Base-by-base conservation (phyloP, 1,140 invertebrate genomes). In the Caenorhabditis tropicalis region DNA sequence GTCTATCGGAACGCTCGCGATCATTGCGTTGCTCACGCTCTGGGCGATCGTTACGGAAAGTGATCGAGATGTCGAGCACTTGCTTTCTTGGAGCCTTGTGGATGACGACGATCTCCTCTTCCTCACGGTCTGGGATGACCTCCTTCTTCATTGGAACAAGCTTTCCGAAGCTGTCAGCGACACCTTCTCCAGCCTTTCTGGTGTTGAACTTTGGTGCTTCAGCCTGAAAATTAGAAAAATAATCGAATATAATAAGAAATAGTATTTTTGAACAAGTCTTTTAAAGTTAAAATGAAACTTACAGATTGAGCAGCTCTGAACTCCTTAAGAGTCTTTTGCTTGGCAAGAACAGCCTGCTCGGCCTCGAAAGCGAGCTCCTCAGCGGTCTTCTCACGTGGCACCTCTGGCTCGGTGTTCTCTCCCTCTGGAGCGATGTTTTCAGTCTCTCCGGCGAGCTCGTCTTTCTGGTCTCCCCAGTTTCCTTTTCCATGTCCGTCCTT, bases 401-500 rank as follows among this genome's bases (percentile, higher is more conserved):
- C 84, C 53, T 79, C 79, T 36, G 84, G 82, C 85, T 87, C 86
- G 31, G 33, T 27, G 43, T 19, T 60, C 82, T 85, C 85, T 7
- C n/a, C 85, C 21, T 87, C 81, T 33, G 85, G 51, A 81, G 84
- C 81, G 4, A 82, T 53, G 39, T 82, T 81, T 27, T 87, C 86
- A 48, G 81, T 70, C 60, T 85, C 81, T 36, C 58, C 84, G 36
- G 53, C 84, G 16, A 82, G 21, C 48, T 82, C 84, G 39, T 82
- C 81, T 39, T 85, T 48, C 60, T 82, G 48, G 60, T 82, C 81
- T 53, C 86, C 86, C 86, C 86, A 87, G 86, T 87, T 87, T 79
- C 86, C 86, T 82, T 87, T 87, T 60, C 86, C 86, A 53, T 86
- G 86, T 51, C 86, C 86, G 58, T 85, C 86, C 86, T 87, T 87